Percentiles rank a stretch among this genome's conserved stretches.
These are phyloP conservation scores for Octonoba sinensis DNA, from an alignment of 2,888 invertebrate species.

Conservation along the genomic window DNA sequence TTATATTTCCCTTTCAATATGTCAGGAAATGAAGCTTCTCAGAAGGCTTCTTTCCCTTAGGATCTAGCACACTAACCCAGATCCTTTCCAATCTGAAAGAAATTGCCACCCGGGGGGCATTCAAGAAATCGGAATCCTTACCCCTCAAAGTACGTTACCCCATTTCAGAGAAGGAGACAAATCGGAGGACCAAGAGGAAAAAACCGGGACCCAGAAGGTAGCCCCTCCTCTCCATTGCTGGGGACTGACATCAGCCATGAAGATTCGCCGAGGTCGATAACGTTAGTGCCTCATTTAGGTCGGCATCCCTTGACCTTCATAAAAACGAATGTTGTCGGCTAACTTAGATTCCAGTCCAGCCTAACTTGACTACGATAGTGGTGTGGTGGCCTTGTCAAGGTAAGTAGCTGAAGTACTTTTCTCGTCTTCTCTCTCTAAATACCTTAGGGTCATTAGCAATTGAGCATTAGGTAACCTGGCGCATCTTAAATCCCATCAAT, in stretches of 20 bases:
- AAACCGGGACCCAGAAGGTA: not conserved
- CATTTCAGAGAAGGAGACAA: constrained; percentile 26
- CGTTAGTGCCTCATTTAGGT: constrained; percentile 50
- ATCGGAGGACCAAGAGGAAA: constrained; percentile 24
- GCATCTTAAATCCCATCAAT: too few species aligned
- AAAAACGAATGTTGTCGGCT: constrained; percentile 40
- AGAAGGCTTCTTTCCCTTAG: constrained; percentile 9
- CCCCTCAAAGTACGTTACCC: constrained; percentile 55
- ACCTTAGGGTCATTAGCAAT: not conserved
- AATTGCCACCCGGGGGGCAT: not conserved
- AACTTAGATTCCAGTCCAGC: constrained; percentile 37
- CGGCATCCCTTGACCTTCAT: constrained; percentile 56
- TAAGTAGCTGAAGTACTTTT: constrained; percentile 22
- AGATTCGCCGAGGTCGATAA: constrained; percentile 41
- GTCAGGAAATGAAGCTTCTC: constrained; percentile 6
- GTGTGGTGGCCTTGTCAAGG: constrained; percentile 52
- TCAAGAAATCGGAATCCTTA: constrained; percentile 20
- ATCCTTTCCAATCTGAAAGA: constrained; percentile 11
- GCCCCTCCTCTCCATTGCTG: constrained; percentile 15
- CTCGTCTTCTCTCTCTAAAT: not conserved
- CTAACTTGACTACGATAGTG: constrained; percentile 29
- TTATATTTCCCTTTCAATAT: too few species aligned
- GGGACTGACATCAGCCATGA: constrained; percentile 32
- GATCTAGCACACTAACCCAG: constrained; percentile 55
- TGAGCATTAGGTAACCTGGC: too few species aligned